These are phyloP conservation scores for Arremon aurantiirostris DNA, from an alignment of 2,797 vertebrate species.

Conservation along the genomic window DNA sequence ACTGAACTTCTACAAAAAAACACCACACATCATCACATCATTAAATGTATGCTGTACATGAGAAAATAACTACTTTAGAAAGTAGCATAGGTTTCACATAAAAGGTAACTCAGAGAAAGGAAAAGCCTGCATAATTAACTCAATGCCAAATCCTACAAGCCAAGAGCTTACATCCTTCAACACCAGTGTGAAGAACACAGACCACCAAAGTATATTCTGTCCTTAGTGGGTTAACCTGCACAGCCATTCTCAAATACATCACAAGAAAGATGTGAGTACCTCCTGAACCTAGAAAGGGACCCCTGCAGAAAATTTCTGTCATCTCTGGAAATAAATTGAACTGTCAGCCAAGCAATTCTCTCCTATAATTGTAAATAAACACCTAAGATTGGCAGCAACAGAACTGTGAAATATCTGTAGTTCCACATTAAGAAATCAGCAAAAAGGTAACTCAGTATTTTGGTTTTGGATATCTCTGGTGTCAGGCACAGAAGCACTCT, in stretches of 20 bases:
- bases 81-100: neutral
- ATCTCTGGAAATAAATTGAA: neutral
- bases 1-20: neutral
- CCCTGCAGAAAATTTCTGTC: neutral
- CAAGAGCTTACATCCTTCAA: neutral
- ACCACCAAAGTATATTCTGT: neutral
- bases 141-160: neutral
- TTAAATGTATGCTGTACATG: neutral
- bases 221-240: neutral
- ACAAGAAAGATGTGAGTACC: rapidly evolving
- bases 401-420: neutral
- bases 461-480: neutral
- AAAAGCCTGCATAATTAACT: neutral
- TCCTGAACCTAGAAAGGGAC: neutral
- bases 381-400: neutral
- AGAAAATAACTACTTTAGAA: neutral
- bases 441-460: neutral
- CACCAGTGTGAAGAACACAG: neutral
- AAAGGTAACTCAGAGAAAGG: neutral
- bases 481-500: neutral
- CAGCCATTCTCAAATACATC: neutral
- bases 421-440: neutral
- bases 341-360: neutral
- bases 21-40: neutral
- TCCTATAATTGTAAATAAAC: neutral